Evolutionary conservation across 2,113 vertebrate species (phyloP).

Genomic region (Coptodon rendalli): DNA sequence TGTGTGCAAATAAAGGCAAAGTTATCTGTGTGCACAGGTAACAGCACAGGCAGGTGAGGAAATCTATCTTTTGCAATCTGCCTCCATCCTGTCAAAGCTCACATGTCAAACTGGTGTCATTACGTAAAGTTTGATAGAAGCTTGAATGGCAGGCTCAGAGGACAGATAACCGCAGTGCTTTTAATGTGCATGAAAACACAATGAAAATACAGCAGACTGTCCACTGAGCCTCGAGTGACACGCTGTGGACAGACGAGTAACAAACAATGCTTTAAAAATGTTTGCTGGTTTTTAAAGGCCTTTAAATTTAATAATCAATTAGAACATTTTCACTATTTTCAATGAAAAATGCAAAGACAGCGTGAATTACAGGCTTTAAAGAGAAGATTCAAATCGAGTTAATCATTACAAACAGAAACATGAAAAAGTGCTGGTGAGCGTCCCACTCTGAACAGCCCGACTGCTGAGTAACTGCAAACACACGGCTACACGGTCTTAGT

Average conservation of each 20-base stretch:
- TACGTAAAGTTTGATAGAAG: not conserved
- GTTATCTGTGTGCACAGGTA: not conserved
- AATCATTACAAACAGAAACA: not conserved
- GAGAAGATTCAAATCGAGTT: not conserved
- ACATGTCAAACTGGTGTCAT: not conserved
- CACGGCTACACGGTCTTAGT: not conserved
- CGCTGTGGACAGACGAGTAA: not conserved
- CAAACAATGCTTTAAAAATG: not conserved
- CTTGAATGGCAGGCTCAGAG: rapidly evolving
- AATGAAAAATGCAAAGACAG: not conserved
- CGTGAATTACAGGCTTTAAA: not conserved
- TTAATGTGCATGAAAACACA: not conserved
- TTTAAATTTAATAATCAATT: not conserved
- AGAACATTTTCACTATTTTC: not conserved
- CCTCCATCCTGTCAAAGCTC: not conserved
- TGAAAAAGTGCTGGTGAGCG: not conserved
- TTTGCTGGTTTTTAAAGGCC: not conserved
- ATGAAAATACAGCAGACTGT: not conserved
- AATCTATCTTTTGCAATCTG: not conserved
- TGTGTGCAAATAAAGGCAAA: not conserved
- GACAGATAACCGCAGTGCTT: not conserved
- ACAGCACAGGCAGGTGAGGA: not conserved
- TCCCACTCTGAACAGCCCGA: not conserved
- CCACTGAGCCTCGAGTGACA: not conserved
- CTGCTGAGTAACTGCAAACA: not conserved